Evolutionary conservation across 2,797 vertebrate genomes (phyloP), one percentile per base, ranked within the genome.

Genomic region (Melanotaenia maccullochi): DNA sequence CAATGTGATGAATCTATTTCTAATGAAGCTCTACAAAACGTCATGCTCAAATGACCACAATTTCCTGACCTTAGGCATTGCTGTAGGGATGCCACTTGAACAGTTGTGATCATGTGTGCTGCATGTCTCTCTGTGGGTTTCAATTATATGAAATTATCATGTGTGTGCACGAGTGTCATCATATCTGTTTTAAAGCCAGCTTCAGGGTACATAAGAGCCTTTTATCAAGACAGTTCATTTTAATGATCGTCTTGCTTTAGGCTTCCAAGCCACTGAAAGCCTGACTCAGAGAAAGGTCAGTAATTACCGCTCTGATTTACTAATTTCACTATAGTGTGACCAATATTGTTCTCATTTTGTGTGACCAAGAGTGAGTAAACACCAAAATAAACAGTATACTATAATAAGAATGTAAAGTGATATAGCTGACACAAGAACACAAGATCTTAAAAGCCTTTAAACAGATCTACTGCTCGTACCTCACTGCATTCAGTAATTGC

Each of bases 231-330:
- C 80, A 68, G 65, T 78, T 85, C 62, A 65, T n/a, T 22, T 82
- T 81, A 65, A 16, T 56, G 67, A 63, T 79, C 28, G 9, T 76
- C 51, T 75, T 59, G 14, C 70, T 73, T 28, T 8, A 70, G 42
- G 71, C 79, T 81, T 81, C 4, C 57, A 68, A 85, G 85, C 80
- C 74, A 54, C 59, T 73, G 81, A 76, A 64, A 22, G 65, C 44
- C 61, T 77, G 85, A 90, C 83, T 91, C 85, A 85, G 47, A 75
- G 54, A 86, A 87, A 92, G 90, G 91, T 90, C 89, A 89, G 68
- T 81, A 89, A 90, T 92, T 93, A 88, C 54, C 49, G 62, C 75
- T 80, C 38, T 60, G 25, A 71, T 72, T 72, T 67, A 58, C n/a
- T 47, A 44, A 74, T 55, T 77, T 74, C 51, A 70, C 67, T 69